phyloP scores from a whole-genome alignment of 2,113 vertebrate species.

The Octodon degus region DNA sequence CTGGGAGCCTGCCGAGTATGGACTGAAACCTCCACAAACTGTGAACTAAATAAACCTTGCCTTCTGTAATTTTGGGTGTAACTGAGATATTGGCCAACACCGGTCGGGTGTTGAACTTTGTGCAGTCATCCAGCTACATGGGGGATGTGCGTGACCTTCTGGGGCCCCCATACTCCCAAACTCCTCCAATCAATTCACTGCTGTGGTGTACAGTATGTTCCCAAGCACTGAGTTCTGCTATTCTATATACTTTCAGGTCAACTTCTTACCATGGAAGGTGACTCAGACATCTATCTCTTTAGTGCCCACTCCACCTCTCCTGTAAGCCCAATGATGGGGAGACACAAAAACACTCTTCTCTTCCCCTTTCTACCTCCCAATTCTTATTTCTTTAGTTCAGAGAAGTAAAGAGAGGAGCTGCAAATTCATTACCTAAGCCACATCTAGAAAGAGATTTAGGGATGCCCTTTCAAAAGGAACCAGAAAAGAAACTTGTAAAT shows the following conservation, averaged over 20 bases:
- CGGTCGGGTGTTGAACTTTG: neutral
- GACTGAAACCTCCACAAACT: too few relatives aligned
- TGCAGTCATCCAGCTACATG: neutral
- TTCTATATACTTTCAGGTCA: neutral
- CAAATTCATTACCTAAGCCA: neutral
- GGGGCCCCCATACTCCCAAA: neutral
- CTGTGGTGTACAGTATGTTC: too few relatives aligned
- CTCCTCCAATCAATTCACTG: neutral
- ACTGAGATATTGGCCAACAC: neutral
- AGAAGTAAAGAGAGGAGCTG: neutral
- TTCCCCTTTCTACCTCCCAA: neutral
- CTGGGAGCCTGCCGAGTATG: too few relatives aligned
- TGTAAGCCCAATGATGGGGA: neutral
- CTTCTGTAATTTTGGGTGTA: too few relatives aligned
- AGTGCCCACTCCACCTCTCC: neutral
- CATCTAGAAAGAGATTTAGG: neutral
- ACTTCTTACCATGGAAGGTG: neutral
- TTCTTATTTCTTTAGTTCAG: slow-evolving; percentile 1
- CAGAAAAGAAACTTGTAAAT: neutral
- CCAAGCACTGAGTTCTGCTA: neutral
- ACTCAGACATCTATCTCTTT: neutral
- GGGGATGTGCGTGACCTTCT: neutral
- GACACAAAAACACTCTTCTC: neutral
- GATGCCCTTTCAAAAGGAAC: neutral
- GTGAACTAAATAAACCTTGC: too few relatives aligned